phyloP scores from a whole-genome alignment of 2,888 invertebrate genomes.

The Glaucopsyche alexis region DNA sequence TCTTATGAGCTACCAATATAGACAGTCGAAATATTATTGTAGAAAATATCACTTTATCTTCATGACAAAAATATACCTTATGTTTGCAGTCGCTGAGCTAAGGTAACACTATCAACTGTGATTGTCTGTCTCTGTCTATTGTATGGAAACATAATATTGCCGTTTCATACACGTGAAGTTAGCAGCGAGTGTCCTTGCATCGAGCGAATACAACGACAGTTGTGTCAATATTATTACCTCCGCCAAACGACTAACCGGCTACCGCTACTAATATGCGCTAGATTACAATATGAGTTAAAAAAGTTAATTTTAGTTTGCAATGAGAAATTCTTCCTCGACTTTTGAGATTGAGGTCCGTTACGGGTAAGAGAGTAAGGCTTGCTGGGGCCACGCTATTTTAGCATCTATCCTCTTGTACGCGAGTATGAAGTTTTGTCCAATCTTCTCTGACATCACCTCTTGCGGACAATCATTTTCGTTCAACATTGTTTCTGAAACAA shows the following conservation, averaged over 20 bases:
- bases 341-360: conserved; percentile 44
- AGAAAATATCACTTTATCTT: conserved; percentile 73
- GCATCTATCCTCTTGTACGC: conserved; percentile 97
- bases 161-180: not conserved
- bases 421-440: conserved; percentile 92
- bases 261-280: conserved; percentile 29
- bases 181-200: not conserved
- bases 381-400: conserved; percentile 97
- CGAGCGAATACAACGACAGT: no score
- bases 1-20: conserved; percentile 55
- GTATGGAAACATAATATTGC: not conserved
- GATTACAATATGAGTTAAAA: conserved; percentile 25
- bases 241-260: not conserved
- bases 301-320: conserved; percentile 22
- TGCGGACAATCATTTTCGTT: conserved; percentile 95
- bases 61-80: conserved; percentile 59
- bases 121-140: not conserved
- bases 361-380: conserved; percentile 71
- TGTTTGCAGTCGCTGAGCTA: conserved; percentile 31
- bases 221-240: not conserved
- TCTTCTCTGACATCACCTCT: conserved; percentile 86
- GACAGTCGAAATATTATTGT: conserved; percentile 60
- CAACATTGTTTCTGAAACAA: conserved; percentile 89
- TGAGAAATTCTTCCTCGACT: conserved; percentile 26
- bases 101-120: not conserved